Base-by-base conservation (phyloP, 2,797 vertebrate genomes). In the Anguilla marmorata region DNA sequence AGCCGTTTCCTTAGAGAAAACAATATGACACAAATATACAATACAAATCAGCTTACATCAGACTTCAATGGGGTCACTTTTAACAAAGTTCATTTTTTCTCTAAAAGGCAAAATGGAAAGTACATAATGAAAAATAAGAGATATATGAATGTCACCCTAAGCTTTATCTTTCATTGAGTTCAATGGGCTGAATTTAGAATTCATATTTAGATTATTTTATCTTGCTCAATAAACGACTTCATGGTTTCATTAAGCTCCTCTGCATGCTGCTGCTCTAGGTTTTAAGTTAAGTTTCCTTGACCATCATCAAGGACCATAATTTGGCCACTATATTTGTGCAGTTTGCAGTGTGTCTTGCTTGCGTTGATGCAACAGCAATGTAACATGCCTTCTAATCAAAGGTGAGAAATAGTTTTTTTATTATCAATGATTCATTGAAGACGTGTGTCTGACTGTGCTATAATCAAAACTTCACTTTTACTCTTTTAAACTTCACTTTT, bases 121-220 rank as follows among this genome's bases (percentile, higher is more conserved):
- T n/a, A 66, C 12, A 12, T n/a, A 30, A 24, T 83, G 79, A 48
- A 50, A 50, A 48, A 48, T 37, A 83, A 45, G 92, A 93, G 90
- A 91, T 19, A 92, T 93, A 92, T 94, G 93, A 93, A 93, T 94
- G 90, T 92, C 92, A 95, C 94, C 93, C 92, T 54, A 9, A 54
- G 12, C 52, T 11, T 54, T 54, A 9, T 54, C 52, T 54, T 54
- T 11, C 52, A 54, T 54, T 11, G 52, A 54, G 52, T 54, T 54
- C 9, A 54, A 12, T 54, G 52, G 52, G 52, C 12, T 54, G 52
- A 54, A 54, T 54, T 54, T 11, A 54, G 9, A 54, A 54, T 45
- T 45, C 41, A 45, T 45, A 5, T 45, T 45, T 45, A 45, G 52
- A 54, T 54, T 54, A 54, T 54, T 54, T 54, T 54, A 14, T 14